phyloP scores from a whole-genome alignment of 2,888 invertebrate genomes.

The Argynnis bischoffii region DNA sequence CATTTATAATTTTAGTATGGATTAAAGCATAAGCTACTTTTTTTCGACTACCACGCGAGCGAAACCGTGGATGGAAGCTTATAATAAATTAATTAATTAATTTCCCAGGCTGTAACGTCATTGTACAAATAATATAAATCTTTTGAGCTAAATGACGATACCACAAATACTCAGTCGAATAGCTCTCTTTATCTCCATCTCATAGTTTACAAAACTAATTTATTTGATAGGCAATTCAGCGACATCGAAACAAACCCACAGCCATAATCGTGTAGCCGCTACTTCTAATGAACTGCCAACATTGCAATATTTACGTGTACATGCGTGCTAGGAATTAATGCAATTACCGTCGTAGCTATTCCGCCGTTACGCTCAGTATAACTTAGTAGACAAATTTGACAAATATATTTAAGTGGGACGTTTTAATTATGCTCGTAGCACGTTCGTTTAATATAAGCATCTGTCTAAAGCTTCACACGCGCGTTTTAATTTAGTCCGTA shows the following conservation, averaged over 20 bases:
- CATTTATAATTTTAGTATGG: too few species aligned
- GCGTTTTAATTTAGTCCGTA: not conserved
- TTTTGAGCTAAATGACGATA: not conserved
- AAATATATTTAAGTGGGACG: slow-evolving; percentile 24
- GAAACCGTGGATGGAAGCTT: too few species aligned
- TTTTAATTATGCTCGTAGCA: slow-evolving; percentile 1
- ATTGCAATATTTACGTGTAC: slow-evolving; percentile 37
- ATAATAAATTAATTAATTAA: too few species aligned
- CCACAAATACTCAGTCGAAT: not conserved
- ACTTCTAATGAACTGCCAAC: slow-evolving; percentile 34
- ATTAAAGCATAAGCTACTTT: too few species aligned
- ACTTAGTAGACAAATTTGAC: slow-evolving; percentile 24
- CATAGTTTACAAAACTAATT: not conserved
- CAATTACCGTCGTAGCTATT: slow-evolving; percentile 34
- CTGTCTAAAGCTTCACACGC: not conserved
- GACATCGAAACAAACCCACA: slow-evolving; percentile 7
- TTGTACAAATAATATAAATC: not conserved
- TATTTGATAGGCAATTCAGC: slow-evolving; percentile 3
- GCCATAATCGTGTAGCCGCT: slow-evolving; percentile 24
- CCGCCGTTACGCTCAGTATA: slow-evolving; percentile 27
- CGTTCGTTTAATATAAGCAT: not conserved
- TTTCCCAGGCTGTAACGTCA: too few species aligned
- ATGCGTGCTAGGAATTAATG: slow-evolving; percentile 39
- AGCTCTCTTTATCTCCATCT: not conserved
- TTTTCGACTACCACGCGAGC: too few species aligned